Base-by-base conservation (phyloP, 2,888 invertebrate species). In the Oxycera nigricornis region DNA sequence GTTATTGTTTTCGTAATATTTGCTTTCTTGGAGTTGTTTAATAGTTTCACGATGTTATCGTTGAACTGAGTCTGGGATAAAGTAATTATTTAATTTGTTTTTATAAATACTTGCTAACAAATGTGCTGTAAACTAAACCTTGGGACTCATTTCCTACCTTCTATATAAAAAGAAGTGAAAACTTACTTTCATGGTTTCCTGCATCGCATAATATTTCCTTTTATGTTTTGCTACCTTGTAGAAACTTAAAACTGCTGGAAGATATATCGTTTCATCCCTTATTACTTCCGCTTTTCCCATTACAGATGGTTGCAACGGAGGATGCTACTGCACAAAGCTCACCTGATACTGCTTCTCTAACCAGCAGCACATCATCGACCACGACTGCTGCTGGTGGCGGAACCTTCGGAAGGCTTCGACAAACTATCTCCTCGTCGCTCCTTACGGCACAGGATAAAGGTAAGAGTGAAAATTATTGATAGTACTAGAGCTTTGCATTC, bases 371-470 rank as follows among this genome's bases (percentile, higher is more conserved):
- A 35, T 39, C 65, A 65, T 28, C 65, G 20, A 30, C 65, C 7
- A 39, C 39, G 2, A 41, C 65, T 76, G 87, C 90, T 74, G 89
- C 90, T 55, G 87, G 90, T 74, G 89, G 91, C 59, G 92, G 93
- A 76, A 91, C 94, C 74, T 92, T 94, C 83, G 94, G 93, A 81
- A 94, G 94, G 86, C 88, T 94, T 80, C 90, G 92, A 79, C 94
- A 94, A 85, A 93, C 93, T 57, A 88, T 93, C 77, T 93, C 93
- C 75, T 92, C 93, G 35, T 93, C 93, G 75, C 87, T 94, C 67
- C 90, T 94, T 84, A 93, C 90, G 73, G 94, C 93, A 77, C 94
- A 94, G 84, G 94, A 94, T 85, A 93, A 92, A 89, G 94, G 94
- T 93, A 83, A 79, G 68, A 7, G 59, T 41, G 26, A 22, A 55